Evolutionary conservation across 2,113 vertebrate genomes (phyloP).

Genomic region (Bambusicola thoracicus): DNA sequence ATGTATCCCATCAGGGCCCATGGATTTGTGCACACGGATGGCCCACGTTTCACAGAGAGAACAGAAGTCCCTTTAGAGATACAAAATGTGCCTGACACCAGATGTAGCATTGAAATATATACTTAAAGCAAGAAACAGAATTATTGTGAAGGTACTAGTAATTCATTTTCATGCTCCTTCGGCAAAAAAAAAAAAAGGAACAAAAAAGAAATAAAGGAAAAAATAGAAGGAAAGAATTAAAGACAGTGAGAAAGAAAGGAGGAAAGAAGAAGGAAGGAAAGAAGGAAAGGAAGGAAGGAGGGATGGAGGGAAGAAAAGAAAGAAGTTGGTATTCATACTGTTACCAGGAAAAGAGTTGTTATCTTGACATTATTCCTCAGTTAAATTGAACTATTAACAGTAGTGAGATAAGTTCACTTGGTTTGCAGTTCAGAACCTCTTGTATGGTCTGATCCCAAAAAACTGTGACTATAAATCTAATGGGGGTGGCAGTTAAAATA

Average conservation of each 20-base stretch:
- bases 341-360: neutral
- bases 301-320: neutral
- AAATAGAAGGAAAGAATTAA: neutral
- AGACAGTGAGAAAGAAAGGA: too few species aligned
- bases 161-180: too few species aligned
- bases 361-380: neutral
- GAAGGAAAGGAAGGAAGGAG: too few species aligned
- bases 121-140: neutral
- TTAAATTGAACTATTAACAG: neutral
- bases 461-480: neutral
- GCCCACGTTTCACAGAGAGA: neutral
- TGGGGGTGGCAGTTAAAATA: neutral
- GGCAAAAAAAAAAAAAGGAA: too few species aligned
- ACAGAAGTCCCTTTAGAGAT: neutral
- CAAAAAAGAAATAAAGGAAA: too few species aligned
- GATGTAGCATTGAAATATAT: neutral
- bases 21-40: too few species aligned
- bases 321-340: neutral
- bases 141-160: neutral
- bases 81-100: neutral
- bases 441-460: accelerated
- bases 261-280: neutral
- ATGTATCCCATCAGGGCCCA: too few species aligned
- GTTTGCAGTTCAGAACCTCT: neutral
- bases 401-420: neutral